A percentile compares a stretch with the other conserved stretches of the same genome.
Evolutionary conservation across 1,140 invertebrate genomes (phyloP).

Genomic region (Melanaphis sacchari): DNA sequence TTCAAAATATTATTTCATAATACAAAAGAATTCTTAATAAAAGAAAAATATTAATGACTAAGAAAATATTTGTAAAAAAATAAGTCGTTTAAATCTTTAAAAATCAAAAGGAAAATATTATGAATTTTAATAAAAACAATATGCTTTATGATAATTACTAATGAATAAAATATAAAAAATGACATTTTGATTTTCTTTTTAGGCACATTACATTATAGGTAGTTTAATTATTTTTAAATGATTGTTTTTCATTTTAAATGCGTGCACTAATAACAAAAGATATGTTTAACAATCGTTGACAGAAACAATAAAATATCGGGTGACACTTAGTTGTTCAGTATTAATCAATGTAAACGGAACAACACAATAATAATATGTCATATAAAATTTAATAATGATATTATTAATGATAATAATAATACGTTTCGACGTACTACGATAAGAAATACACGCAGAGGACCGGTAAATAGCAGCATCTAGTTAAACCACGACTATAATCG

Average conservation of each 20-base stretch:
- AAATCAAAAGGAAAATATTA: background rate
- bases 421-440: background rate
- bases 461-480: background rate
- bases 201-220: background rate
- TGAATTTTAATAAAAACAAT: background rate
- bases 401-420: background rate
- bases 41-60: background rate
- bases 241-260: background rate
- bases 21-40: background rate
- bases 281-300: background rate
- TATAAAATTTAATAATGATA: background rate
- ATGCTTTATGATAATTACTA: background rate
- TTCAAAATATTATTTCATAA: background rate
- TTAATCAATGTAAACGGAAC: background rate
- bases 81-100: background rate
- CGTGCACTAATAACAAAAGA: background rate
- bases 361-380: background rate
- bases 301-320: background rate
- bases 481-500: background rate
- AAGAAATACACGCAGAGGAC: background rate
- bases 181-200: background rate
- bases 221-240: no score
- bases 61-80: background rate
- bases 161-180: constrained; percentile 16
- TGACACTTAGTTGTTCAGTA: background rate